Percentiles rank a stretch among this genome's conserved stretches.
phyloP scores from a whole-genome alignment of 2,113 vertebrate species.

The Gulo gulo region DNA sequence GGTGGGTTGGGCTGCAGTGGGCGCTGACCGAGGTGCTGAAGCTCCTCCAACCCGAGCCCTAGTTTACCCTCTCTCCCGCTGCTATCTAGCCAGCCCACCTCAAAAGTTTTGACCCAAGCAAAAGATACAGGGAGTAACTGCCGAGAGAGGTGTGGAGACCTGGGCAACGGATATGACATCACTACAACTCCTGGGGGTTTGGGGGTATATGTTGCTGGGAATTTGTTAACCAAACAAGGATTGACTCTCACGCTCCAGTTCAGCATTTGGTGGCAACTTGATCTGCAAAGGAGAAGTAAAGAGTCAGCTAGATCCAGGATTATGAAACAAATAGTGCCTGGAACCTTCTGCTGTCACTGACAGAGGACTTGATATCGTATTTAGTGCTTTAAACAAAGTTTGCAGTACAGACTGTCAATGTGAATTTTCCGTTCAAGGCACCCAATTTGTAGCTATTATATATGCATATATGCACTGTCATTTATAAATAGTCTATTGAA shows the following conservation, averaged over 20 bases:
- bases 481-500: not conserved
- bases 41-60: slow-evolving; percentile 37
- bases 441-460: not conserved
- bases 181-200: slow-evolving; percentile 73
- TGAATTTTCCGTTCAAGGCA: not conserved
- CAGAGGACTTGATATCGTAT: slow-evolving; percentile 6
- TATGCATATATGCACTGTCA: not conserved
- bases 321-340: slow-evolving; percentile 61
- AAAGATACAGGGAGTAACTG: slow-evolving; percentile 48
- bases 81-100: slow-evolving; percentile 47
- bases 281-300: not conserved
- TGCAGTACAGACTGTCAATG: not conserved
- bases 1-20: slow-evolving; percentile 58
- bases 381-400: slow-evolving; percentile 59
- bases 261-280: slow-evolving; percentile 27
- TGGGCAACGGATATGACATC: slow-evolving; percentile 90
- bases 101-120: slow-evolving; percentile 85
- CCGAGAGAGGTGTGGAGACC: slow-evolving; percentile 73
- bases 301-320: slow-evolving; percentile 31
- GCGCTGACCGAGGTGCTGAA: slow-evolving; percentile 78
- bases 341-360: slow-evolving; percentile 64
- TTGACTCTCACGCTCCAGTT: not conserved
- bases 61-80: not conserved
- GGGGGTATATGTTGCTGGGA: not conserved
- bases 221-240: slow-evolving; percentile 71